Evolutionary conservation across 2,888 invertebrate genomes (phyloP).

Genomic region (Frankliniella fusca): DNA sequence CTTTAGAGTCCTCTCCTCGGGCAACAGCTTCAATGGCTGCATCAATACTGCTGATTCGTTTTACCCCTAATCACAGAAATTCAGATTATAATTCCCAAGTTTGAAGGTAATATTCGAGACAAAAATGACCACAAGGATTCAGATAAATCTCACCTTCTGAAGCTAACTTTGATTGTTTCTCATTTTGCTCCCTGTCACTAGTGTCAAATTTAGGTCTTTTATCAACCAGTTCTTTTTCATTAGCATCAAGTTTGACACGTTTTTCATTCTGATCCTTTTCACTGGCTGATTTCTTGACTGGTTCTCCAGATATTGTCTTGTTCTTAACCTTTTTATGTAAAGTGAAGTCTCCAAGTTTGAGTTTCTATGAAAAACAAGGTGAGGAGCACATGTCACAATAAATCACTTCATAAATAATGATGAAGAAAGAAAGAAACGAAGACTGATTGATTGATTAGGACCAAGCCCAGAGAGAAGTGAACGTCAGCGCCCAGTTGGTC

Average conservation of each 20-base stretch:
- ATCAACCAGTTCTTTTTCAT: not conserved
- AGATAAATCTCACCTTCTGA: not conserved
- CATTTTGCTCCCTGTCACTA: not conserved
- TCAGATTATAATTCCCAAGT: not conserved
- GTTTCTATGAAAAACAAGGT: not conserved
- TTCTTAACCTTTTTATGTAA: not conserved
- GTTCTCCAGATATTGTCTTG: not conserved
- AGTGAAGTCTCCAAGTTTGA: not conserved
- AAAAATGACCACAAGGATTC: not conserved
- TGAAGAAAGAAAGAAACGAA: too few species aligned
- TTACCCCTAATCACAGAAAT: slow-evolving; percentile 2
- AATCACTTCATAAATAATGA: too few species aligned
- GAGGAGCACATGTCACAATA: not conserved
- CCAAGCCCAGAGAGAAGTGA: too few species aligned
- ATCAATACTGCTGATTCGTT: slow-evolving; percentile 43
- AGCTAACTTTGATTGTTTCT: not conserved
- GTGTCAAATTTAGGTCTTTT: not conserved
- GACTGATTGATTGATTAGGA: too few species aligned
- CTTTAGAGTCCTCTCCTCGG: slow-evolving; percentile 36
- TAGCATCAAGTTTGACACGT: not conserved
- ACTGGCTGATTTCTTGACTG: not conserved
- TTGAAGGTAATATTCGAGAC: not conserved
- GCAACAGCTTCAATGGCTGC: slow-evolving; percentile 55
- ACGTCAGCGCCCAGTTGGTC: too few species aligned
- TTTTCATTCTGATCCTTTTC: slow-evolving; percentile 8